phyloP scores from a whole-genome alignment of 2,797 vertebrate species.

The Bradypodion pumilum region DNA sequence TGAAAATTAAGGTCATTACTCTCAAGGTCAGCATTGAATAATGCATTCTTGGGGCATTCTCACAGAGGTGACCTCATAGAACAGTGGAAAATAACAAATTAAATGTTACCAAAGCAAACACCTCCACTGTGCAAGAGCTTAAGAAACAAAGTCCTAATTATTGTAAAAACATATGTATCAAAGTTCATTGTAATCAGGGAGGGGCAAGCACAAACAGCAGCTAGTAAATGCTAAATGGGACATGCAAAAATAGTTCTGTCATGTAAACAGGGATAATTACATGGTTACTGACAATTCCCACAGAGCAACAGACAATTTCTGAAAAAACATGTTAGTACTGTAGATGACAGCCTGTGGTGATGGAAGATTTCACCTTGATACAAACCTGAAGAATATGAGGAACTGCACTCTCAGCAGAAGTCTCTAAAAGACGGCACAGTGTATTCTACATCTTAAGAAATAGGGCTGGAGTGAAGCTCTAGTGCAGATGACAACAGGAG shows the following conservation, averaged over 20 bases:
- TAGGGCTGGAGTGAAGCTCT: not conserved
- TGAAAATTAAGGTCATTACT: conserved; percentile 18
- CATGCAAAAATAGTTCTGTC: conserved; percentile 63
- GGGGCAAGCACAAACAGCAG: conserved; percentile 62
- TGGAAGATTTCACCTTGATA: conserved; percentile 40
- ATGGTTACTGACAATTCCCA: conserved; percentile 54
- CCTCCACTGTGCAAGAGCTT: conserved; percentile 48
- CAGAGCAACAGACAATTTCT: conserved; percentile 52
- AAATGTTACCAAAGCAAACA: conserved; percentile 28
- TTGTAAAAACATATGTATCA: conserved; percentile 41
- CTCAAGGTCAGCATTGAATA: conserved; percentile 30
- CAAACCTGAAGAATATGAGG: conserved; percentile 30
- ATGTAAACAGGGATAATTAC: conserved; percentile 67
- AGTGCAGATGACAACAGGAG: not conserved
- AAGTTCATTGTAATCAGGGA: conserved; percentile 63
- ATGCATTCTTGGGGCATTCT: conserved; percentile 37
- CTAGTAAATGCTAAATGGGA: conserved; percentile 66
- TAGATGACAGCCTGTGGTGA: conserved; percentile 32
- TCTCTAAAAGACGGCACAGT: not conserved
- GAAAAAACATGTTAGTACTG: conserved; percentile 40
- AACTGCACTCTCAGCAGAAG: conserved; percentile 43
- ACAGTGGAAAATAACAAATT: conserved; percentile 23
- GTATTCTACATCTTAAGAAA: not conserved
- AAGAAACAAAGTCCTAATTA: conserved; percentile 56
- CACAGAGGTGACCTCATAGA: conserved; percentile 27